Base-by-base conservation (phyloP, 2,888 invertebrate species). In the Luperina testacea region DNA sequence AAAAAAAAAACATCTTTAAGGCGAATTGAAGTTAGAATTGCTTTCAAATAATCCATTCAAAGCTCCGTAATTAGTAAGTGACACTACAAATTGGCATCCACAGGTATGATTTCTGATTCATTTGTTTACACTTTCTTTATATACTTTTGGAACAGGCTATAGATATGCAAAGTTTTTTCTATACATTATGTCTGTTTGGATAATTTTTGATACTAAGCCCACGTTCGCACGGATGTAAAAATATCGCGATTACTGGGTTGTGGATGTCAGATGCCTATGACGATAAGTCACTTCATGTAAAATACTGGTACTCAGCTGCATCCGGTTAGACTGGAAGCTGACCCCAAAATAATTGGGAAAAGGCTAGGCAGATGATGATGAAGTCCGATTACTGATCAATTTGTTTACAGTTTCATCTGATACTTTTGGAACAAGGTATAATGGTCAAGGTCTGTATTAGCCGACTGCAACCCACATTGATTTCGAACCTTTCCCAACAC, bases 401-500 rank as follows among this genome's bases (percentile, higher is more conserved):
- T 13, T 51, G 69, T 51, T 53, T 70, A 32, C 24, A 32, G 15
- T 24, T 24, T 13, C 4, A 24, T 51, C 1, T 24, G 15, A 69
- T 24, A 15, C 11, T 38, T n/a, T 61, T 42, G 2, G 7, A 61
- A 61, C 38, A 17, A 71, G 6, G 11, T 32, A 38, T 38, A 72
- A 17, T 15, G 17, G 13, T 64, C 45, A 32, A 73, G 17, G 59
- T 59, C 17, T 45, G 13, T 9, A 38, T 42, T 57, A 4, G n/a
- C 5, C 1, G n/a, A 27, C 1, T 7, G 2, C 17, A 24, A 51
- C 42, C 48, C 24, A 59, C 51, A 79, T 70, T 42, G 42, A 53
- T 53, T 24, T 64, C 15, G 20, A 79, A 65, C 69, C 51, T 69
- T 32, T 83, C 79, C 53, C 61, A 72, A 69, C 24, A 51, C 48